phyloP scores from a whole-genome alignment of 1,140 invertebrate species.

The Drosophila arizonae region DNA sequence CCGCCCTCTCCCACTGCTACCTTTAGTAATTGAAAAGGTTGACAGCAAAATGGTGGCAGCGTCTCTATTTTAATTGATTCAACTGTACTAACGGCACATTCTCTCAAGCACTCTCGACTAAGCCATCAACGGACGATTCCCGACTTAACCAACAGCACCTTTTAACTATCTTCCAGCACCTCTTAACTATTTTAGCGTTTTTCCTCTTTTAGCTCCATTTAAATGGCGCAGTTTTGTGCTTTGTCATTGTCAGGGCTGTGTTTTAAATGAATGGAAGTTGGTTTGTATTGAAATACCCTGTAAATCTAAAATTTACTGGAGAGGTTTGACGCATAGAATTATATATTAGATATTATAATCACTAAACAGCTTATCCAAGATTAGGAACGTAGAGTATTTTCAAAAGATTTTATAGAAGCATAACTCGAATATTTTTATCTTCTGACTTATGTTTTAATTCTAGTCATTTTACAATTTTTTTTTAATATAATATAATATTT shows the following conservation, averaged over 20 bases:
- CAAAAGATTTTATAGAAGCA: too few relatives aligned
- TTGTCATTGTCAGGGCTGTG: slow-evolving; percentile 60
- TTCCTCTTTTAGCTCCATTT: slow-evolving; percentile 37
- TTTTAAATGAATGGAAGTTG: slow-evolving; percentile 52
- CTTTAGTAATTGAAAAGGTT: slow-evolving; percentile 65
- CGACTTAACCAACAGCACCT: slow-evolving; percentile 22
- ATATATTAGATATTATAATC: too few relatives aligned
- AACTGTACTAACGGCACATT: slow-evolving; percentile 73
- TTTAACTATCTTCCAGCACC: slow-evolving; percentile 40
- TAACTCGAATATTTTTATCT: too few relatives aligned
- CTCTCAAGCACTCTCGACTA: slow-evolving; percentile 39
- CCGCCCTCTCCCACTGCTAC: not conserved
- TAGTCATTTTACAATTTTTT: not conserved
- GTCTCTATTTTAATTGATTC: slow-evolving; percentile 67
- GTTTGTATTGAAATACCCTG: slow-evolving; percentile 23
- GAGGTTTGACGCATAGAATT: not conserved
- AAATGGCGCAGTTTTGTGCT: slow-evolving; percentile 63
- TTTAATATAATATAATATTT: not conserved
- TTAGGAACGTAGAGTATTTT: too few relatives aligned
- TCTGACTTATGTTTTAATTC: not conserved
- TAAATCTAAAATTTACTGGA: not conserved
- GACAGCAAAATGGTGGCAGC: slow-evolving; percentile 52
- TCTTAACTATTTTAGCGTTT: slow-evolving; percentile 36
- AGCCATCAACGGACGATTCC: not conserved
- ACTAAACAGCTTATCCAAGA: too few relatives aligned